A percentile compares a stretch with the other conserved stretches of the same genome.
Evolutionary conservation across 1,140 invertebrate genomes (phyloP).

Genomic region (Akabosia matsudoensis): DNA sequence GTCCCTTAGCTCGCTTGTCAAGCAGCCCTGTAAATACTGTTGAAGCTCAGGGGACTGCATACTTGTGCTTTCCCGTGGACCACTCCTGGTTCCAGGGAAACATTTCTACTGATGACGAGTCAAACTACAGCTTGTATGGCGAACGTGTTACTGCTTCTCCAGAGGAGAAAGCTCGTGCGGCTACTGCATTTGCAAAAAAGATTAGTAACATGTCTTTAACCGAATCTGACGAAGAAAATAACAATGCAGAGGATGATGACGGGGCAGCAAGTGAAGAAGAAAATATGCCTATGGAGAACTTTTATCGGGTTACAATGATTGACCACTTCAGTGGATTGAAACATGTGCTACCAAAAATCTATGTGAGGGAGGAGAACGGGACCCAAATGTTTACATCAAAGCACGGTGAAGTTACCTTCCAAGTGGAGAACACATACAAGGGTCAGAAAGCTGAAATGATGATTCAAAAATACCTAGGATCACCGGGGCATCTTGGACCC

Average conservation of each 20-base stretch:
- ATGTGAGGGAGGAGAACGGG: constrained; percentile 43
- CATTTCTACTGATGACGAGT: constrained; percentile 49
- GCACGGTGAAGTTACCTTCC: constrained; percentile 47
- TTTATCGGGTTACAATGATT: constrained; percentile 48
- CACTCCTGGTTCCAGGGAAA: constrained; percentile 51
- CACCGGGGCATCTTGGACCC: constrained; percentile 44
- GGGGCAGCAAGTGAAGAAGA: too few species aligned
- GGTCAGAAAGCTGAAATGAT: constrained; percentile 51
- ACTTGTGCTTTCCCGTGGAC: constrained; percentile 52
- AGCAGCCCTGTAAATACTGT: too few species aligned
- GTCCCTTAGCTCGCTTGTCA: too few species aligned
- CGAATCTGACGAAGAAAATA: constrained; percentile 27
- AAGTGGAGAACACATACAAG: constrained; percentile 48
- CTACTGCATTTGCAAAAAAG: too few species aligned
- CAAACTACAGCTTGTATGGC: constrained; percentile 48
- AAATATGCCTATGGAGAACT: too few species aligned
- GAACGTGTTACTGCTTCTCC: too few species aligned
- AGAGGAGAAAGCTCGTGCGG: too few species aligned
- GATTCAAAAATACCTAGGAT: constrained; percentile 48
- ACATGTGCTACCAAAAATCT: constrained; percentile 46
- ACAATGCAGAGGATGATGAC: constrained; percentile 34
- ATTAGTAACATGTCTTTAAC: too few species aligned
- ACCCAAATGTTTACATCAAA: constrained; percentile 40
- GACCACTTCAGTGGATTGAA: constrained; percentile 49
- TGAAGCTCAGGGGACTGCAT: constrained; percentile 49